Evolutionary conservation across 1,140 invertebrate genomes (phyloP), one percentile per base, ranked within the genome.

Genomic region (Conus ventricosus): DNA sequence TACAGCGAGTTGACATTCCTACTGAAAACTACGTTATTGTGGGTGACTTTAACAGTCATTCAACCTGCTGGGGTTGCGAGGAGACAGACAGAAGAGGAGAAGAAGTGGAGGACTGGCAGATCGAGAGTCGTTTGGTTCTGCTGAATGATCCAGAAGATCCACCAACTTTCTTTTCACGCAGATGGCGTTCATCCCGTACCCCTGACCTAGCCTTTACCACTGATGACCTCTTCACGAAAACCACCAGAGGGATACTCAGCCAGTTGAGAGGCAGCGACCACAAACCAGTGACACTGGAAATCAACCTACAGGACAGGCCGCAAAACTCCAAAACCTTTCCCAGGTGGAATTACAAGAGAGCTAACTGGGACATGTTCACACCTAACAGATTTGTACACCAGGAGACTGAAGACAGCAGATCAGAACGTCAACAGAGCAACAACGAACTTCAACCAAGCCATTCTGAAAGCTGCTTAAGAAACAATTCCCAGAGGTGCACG

Each of bases 101-200:
- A n/a, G 85, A 89, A 39, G 85, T 87, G 53, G 88, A 89, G 63
- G 85, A 78, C 57, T 89, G 88, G n/a, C n/a, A n/a, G n/a, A 54
- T 60, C 1, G n/a, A 80, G n/a, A 87, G 81, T 27, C 11, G 25
- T 23, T 51, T 89, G 5, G 25, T 89, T 10, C 89, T 88, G 0
- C 13, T 81, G 39, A 89, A 87, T 53, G 84, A 85, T 27, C 80
- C 80, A 51, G 80, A 81, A n/a, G 25, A 82, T 78, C 54, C 53
- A 63, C 81, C 87, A 67, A 89, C 88, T 0, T 89, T 89, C 67
- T 89, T 85, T 63, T 89, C 90, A 57, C 8, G 71, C n/a, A 15
- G 55, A 51, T 54, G 87, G 27, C 84, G 87, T n/a, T n/a, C 85
- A 67, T 53, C 67, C 23, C 51, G 55, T 51, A 76, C 67, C 23